These are phyloP conservation scores for Sarcophaga peregrina DNA, from an alignment of 1,140 invertebrate genomes.

Conservation along the genomic window DNA sequence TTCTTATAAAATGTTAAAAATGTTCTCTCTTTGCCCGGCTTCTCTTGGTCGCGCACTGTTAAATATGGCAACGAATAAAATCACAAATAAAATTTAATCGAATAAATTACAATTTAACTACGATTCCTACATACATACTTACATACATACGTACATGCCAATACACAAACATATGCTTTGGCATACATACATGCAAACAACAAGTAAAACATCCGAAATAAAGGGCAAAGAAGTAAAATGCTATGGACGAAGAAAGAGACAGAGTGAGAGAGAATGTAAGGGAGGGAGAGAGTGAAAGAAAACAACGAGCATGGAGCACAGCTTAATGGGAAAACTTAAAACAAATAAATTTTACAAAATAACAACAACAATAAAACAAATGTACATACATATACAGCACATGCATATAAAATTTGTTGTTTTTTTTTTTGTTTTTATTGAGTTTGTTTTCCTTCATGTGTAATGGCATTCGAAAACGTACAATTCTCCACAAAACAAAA, in stretches of 20 bases:
- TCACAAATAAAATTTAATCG: not conserved
- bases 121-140: not conserved
- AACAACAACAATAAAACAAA: not conserved
- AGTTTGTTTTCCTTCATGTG: not conserved
- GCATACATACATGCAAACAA: not conserved
- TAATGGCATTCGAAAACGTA: not conserved
- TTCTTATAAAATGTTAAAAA: too few species aligned
- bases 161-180: not conserved
- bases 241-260: too few species aligned
- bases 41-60: not conserved
- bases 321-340: conserved; percentile 24
- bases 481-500: not conserved
- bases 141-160: not conserved
- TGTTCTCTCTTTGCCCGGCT: too few species aligned
- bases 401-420: too few species aligned
- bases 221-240: not conserved
- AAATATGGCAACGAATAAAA: not conserved
- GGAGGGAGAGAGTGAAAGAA: too few species aligned
- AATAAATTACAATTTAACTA: conserved; percentile 18
- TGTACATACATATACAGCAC: not conserved
- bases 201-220: not conserved
- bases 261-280: too few species aligned
- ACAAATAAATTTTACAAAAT: conserved; percentile 19
- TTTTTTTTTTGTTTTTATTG: too few species aligned
- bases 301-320: too few species aligned